A percentile compares a stretch with the other conserved stretches of the same genome.
These are phyloP conservation scores for Andrena chrysosceles DNA, from an alignment of 2,888 invertebrate genomes.

Conservation along the genomic window DNA sequence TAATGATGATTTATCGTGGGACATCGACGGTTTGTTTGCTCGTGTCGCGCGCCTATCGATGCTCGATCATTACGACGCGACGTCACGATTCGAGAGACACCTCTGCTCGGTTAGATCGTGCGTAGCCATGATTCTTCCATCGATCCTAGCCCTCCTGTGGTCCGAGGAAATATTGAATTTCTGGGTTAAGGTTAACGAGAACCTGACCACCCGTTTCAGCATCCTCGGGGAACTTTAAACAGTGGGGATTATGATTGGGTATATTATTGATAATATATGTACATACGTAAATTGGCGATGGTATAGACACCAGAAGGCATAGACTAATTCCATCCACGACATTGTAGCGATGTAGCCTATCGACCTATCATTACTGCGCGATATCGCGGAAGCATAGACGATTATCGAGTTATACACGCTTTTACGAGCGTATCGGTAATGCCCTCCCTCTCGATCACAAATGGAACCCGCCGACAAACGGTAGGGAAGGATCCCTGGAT, in stretches of 20 bases:
- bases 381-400: background rate
- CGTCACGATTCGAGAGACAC: slow-evolving; percentile 40
- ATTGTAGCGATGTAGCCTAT: background rate
- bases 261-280: too few relatives aligned
- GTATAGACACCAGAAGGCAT: background rate
- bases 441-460: background rate
- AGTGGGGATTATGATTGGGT: too few relatives aligned
- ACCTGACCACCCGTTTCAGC: too few relatives aligned
- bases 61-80: slow-evolving; percentile 32
- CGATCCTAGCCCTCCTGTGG: too few relatives aligned
- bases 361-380: slow-evolving; percentile 11
- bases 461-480: slow-evolving; percentile 8
- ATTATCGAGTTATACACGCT: slow-evolving; percentile 4
- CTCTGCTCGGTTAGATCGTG: background rate
- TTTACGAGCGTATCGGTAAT: slow-evolving; percentile 9
- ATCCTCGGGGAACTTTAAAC: too few relatives aligned
- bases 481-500: background rate
- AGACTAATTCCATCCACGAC: slow-evolving; percentile 8
- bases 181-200: too few relatives aligned
- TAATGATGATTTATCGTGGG: slow-evolving; percentile 53
- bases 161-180: background rate
- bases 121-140: too few relatives aligned
- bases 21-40: slow-evolving; percentile 50
- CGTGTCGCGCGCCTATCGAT: slow-evolving; percentile 8
- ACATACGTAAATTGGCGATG: background rate